These are phyloP conservation scores for Myzus persicae DNA, from an alignment of 1,140 invertebrate genomes.

Conservation along the genomic window DNA sequence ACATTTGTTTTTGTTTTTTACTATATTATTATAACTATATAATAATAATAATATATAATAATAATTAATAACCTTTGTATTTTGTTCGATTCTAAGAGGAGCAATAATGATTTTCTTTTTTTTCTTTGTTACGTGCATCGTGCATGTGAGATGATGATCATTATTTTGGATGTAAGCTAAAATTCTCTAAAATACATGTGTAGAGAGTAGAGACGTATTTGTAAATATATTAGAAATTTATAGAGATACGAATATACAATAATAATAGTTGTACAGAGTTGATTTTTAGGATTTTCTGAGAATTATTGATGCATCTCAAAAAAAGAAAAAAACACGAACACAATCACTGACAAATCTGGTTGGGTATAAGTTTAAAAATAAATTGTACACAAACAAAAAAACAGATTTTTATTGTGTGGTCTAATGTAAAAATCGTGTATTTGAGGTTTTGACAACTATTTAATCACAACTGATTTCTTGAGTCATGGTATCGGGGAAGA, in stretches of 20 bases:
- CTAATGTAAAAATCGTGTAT: background rate
- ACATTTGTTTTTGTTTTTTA: slow-evolving; percentile 9
- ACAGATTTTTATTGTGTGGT: background rate
- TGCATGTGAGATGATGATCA: background rate
- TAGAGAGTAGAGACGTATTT: background rate
- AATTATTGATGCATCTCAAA: background rate
- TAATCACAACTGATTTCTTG: background rate
- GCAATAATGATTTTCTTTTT: background rate
- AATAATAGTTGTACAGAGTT: background rate
- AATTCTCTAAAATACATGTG: background rate
- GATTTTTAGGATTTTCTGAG: background rate
- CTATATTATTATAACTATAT: background rate
- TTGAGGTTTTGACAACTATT: background rate
- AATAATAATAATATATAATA: no score
- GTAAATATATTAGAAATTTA: background rate
- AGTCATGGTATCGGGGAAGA: background rate
- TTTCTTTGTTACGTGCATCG: background rate
- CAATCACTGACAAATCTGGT: background rate
- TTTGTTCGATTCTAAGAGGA: background rate
- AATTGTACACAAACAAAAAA: background rate
- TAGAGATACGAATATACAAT: background rate
- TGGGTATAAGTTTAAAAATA: background rate
- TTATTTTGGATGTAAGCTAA: background rate
- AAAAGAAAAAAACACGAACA: no score
- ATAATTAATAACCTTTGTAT: background rate